phyloP scores from a whole-genome alignment of 2,888 invertebrate genomes.

The Pandemis heparana region DNA sequence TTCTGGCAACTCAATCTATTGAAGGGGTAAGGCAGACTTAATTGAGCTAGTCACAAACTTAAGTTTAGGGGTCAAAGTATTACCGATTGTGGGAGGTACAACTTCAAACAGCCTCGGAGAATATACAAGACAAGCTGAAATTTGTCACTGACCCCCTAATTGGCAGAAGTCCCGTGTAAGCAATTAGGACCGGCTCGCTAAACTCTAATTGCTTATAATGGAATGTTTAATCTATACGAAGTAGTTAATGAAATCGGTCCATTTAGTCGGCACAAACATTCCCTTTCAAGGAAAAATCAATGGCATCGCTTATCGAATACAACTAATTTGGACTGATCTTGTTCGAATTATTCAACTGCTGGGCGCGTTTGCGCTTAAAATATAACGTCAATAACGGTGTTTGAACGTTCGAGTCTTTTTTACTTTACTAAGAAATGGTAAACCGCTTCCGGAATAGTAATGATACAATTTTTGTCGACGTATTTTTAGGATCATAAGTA shows the following conservation, averaged over 20 bases:
- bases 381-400: slow-evolving; percentile 8
- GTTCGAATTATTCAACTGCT: slow-evolving; percentile 4
- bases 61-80: slow-evolving; percentile 16
- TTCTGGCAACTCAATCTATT: not conserved
- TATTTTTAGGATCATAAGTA: not conserved
- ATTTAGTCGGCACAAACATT: slow-evolving; percentile 68
- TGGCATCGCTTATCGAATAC: not conserved
- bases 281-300: slow-evolving; percentile 53
- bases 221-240: slow-evolving; percentile 69
- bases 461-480: slow-evolving; percentile 9
- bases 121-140: slow-evolving; percentile 15
- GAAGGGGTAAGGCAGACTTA: not conserved
- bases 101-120: slow-evolving; percentile 5
- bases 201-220: slow-evolving; percentile 71
- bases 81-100: slow-evolving; percentile 16
- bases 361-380: slow-evolving; percentile 16
- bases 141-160: slow-evolving; percentile 27
- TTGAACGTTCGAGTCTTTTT: slow-evolving; percentile 12
- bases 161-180: slow-evolving; percentile 46
- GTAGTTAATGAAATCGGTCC: slow-evolving; percentile 52
- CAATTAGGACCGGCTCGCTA: slow-evolving; percentile 68
- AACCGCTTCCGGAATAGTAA: slow-evolving; percentile 32
- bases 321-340: slow-evolving; percentile 12
- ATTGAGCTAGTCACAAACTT: not conserved
- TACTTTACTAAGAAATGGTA: slow-evolving; percentile 18